Evolutionary conservation across 2,888 invertebrate genomes (phyloP), one percentile per base, ranked within the genome.

Genomic region (Parnassius smintheus): DNA sequence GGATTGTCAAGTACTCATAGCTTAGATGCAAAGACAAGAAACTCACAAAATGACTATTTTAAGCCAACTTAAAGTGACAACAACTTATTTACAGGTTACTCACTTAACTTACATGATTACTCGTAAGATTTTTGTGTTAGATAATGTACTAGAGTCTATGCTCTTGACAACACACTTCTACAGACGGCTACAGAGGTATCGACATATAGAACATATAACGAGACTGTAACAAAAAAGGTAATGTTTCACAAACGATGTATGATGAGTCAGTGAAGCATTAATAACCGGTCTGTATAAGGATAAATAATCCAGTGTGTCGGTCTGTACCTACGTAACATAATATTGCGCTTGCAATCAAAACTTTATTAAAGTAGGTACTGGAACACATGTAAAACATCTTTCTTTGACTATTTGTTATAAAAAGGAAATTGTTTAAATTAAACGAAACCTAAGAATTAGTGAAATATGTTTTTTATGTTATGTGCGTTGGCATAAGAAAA

Each of bases 261-360:
- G 46, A 56, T 61, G 61, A 61, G 41, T 61, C 61, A 61, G 25
- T 48, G 55, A 13, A 44, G 61, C 56, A 56, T 61, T 56, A 52
- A 56, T 25, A 35, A 41, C 35, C 56, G 18, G 52, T 35, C 48
- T 54, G 45, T 61, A 45, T 56, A 52, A 48, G 56, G 61, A 56
- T 61, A 56, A 61, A 56, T 56, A 61, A 61, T 45, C 56, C 56
- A 35, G 22, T 48, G 48, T 59, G 52, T 41, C 18, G n/a, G 12
- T n/a, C n/a, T 3, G 52, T 22, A 56, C 13, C 56, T 56, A 51
- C 41, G 46, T 53, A 59, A 50, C 12, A 13, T 53, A 52, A 61
- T 51, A 50, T 25, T 25, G 22, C 49, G 58, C 13, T 18, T 50
- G 11, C 56, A 22, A 56, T 45, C 56, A 35, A 13, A 56, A 44